Percentiles rank a stretch among this genome's conserved stretches.
Conservation (phyloP, 2,797 vertebrate species). For the Australoheros facetus region DNA sequence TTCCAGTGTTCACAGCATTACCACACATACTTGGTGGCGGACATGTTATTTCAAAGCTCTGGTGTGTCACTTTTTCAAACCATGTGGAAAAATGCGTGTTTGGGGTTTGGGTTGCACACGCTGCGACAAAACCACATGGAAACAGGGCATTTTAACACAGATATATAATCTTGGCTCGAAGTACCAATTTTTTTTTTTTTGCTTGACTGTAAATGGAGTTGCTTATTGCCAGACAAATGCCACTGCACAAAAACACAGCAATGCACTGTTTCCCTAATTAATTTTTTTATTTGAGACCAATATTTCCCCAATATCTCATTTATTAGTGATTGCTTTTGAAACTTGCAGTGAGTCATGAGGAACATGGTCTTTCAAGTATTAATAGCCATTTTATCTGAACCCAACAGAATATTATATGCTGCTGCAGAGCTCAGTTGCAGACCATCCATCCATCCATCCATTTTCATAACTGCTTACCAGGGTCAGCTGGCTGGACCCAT, state of each 20-base stretch:
- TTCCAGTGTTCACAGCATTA: slow-evolving; percentile 49
- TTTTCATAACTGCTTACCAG: background rate
- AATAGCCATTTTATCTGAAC: slow-evolving; percentile 17
- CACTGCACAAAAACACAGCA: slow-evolving; percentile 37
- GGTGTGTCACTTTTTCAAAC: slow-evolving; percentile 68
- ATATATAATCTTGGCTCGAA: slow-evolving; percentile 67
- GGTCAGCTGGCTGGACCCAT: background rate
- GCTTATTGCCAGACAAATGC: slow-evolving; percentile 49
- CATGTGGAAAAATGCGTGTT: slow-evolving; percentile 72
- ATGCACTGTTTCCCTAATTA: slow-evolving; percentile 53
- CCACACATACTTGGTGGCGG: slow-evolving; percentile 57
- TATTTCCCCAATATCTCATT: slow-evolving; percentile 51
- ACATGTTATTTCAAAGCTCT: slow-evolving; percentile 61
- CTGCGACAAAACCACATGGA: slow-evolving; percentile 73
- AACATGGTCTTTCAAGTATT: slow-evolving; percentile 40
- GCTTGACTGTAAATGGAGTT: slow-evolving; percentile 59
- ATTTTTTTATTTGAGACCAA: slow-evolving; percentile 41
- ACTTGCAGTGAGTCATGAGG: slow-evolving; percentile 42
- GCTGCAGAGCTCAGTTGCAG: background rate
- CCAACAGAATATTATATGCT: slow-evolving; percentile 9
- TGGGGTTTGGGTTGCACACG: slow-evolving; percentile 74
- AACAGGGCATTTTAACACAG: slow-evolving; percentile 70
- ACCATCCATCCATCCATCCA: background rate
- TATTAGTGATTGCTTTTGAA: slow-evolving; percentile 46
- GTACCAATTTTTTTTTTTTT: slow-evolving; percentile 3